A percentile compares a stretch with the other conserved stretches of the same genome.
These are phyloP conservation scores for Colossoma macropomum DNA, from an alignment of 2,113 vertebrate genomes.

Conservation along the genomic window DNA sequence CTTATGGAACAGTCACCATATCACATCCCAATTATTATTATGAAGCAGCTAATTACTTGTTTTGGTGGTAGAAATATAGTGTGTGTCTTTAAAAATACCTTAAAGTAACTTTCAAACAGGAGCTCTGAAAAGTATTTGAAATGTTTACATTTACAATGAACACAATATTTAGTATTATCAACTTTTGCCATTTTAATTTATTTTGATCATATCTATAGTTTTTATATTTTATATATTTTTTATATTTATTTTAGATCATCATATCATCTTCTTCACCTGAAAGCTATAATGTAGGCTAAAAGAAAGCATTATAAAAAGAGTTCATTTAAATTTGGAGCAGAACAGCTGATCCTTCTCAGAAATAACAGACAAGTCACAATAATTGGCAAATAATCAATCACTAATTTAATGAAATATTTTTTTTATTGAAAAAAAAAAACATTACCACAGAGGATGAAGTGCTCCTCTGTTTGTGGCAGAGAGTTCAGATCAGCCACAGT, in stretches of 20 bases:
- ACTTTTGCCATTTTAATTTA: too few relatives aligned
- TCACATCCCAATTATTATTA: too few relatives aligned
- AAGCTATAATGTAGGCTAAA: too few relatives aligned
- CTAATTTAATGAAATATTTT: constrained; percentile 12
- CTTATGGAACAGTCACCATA: too few relatives aligned
- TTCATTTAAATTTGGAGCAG: background rate
- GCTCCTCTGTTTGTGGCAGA: constrained; percentile 44
- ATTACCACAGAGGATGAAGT: constrained; percentile 29
- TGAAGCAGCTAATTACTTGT: too few relatives aligned
- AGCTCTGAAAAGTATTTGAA: too few relatives aligned
- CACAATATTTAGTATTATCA: too few relatives aligned
- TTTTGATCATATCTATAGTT: constrained; percentile 42
- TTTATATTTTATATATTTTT: constrained; percentile 1
- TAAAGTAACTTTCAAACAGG: too few relatives aligned
- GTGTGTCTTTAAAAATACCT: too few relatives aligned
- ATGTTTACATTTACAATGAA: too few relatives aligned
- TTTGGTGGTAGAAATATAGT: too few relatives aligned
- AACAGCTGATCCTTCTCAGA: background rate
- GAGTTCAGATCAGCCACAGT: constrained; percentile 40
- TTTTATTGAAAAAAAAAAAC: constrained; percentile 54
- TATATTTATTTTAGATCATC: background rate
- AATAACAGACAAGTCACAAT: background rate
- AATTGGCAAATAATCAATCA: background rate
- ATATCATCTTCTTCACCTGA: too few relatives aligned
- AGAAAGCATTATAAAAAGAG: background rate